Percentiles rank a stretch among this genome's conserved stretches.
Evolutionary conservation across 2,888 invertebrate genomes (phyloP).

Genomic region (Watsonalla binaria): DNA sequence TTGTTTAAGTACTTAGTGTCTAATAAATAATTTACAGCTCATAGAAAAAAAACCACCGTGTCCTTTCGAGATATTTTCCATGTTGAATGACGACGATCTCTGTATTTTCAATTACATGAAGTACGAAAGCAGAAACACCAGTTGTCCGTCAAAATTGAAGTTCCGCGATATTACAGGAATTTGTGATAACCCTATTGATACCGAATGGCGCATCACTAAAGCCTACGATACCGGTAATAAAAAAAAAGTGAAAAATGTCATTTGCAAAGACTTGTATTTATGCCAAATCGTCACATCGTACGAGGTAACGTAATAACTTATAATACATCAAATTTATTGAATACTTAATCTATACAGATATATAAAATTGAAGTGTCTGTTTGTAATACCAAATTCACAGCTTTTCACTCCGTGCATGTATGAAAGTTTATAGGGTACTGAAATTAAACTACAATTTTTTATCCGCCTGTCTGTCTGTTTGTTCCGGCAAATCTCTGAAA

Average conservation of each 20-base stretch:
- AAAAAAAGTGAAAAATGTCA: constrained; percentile 21
- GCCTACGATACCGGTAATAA: constrained; percentile 20
- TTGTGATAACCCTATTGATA: constrained; percentile 52
- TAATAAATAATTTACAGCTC: constrained; percentile 40
- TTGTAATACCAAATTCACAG: no score
- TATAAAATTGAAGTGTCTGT: no score
- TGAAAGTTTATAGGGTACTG: no score
- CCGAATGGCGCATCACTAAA: constrained; percentile 34
- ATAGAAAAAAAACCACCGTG: constrained; percentile 49
- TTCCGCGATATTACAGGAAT: constrained; percentile 28
- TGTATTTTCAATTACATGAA: constrained; percentile 34
- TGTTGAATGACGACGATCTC: constrained; percentile 25
- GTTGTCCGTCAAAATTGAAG: constrained; percentile 30
- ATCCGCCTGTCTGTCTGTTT: no score
- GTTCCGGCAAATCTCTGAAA: no score
- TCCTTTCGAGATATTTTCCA: constrained; percentile 46
- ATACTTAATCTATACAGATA: no score
- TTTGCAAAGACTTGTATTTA: constrained; percentile 40
- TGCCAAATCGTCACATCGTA: constrained; percentile 50
- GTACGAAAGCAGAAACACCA: constrained; percentile 12
- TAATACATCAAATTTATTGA: no score
- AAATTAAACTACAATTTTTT: no score
- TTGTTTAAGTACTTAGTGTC: no score
- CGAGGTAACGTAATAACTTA: constrained; percentile 41
- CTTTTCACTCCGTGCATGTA: no score